Evolutionary conservation across 2,888 invertebrate species (phyloP).

Genomic region (Ennomos erosarius): DNA sequence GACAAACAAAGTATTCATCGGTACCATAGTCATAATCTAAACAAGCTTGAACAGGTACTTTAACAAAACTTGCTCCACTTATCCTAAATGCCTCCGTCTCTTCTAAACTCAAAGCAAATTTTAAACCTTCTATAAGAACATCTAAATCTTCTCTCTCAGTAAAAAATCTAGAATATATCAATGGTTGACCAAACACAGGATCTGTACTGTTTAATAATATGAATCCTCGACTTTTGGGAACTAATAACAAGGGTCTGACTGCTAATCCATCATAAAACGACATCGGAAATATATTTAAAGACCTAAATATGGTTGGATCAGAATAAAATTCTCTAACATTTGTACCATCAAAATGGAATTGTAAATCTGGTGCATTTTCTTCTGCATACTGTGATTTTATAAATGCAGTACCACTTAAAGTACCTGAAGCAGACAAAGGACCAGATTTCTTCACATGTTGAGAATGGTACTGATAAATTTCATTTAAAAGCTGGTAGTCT

Average conservation of each 20-base stretch:
- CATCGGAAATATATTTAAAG: conserved; percentile 81
- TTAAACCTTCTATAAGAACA: conserved; percentile 85
- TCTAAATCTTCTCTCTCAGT: conserved; percentile 87
- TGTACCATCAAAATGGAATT: conserved; percentile 86
- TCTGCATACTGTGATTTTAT: conserved; percentile 82
- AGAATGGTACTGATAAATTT: conserved; percentile 72
- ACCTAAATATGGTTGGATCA: conserved; percentile 82
- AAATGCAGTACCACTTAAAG: conserved; percentile 85
- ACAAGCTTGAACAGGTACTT: conserved; percentile 86
- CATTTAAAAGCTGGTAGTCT: conserved; percentile 66
- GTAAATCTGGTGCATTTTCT: conserved; percentile 86
- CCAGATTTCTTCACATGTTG: conserved; percentile 72
- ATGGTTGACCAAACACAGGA: conserved; percentile 89
- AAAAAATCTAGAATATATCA: conserved; percentile 90
- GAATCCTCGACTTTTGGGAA: conserved; percentile 87
- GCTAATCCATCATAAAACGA: conserved; percentile 87
- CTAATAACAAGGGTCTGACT: conserved; percentile 86
- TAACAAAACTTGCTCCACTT: conserved; percentile 84
- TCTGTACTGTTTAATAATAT: conserved; percentile 87
- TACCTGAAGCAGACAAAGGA: conserved; percentile 82
- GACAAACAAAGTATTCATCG: conserved; percentile 88
- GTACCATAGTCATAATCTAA: conserved; percentile 82
- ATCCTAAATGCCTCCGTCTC: conserved; percentile 85
- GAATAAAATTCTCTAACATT: conserved; percentile 84
- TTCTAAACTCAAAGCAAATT: conserved; percentile 85